Evolutionary conservation across 2,888 invertebrate genomes (phyloP), one percentile per base, ranked within the genome.

Genomic region (Hyppa rectilinea): DNA sequence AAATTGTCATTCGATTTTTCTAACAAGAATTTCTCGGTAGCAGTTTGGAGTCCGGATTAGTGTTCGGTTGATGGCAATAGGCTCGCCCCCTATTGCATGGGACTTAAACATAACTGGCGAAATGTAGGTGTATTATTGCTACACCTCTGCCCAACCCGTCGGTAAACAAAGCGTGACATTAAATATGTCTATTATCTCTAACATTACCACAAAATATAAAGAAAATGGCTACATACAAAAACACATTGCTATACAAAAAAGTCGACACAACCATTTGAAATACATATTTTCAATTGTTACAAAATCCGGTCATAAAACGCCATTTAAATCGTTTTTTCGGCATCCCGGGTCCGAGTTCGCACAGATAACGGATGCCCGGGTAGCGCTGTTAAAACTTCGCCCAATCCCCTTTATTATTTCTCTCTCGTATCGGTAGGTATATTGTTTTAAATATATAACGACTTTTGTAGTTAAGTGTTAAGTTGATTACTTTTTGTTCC

Each of bases 391-490:
- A 68, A 81, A 78, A 79, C 47, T 78, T 75, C 17, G n/a, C 0
- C 50, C 38, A 67, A 50, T 55, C 40, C 53, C 26, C 4, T 61
- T 47, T 55, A 52, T 60, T 64, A 65, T 52, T 67, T 79, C n/a
- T 53, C 45, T 58, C 56, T 34, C 31, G 26, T 52, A 31, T 55
- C 14, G 43, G 43, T 5, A 55, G 43, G 43, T 5, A 55, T 61
- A 77, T 52, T 76, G 31, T 65, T 78, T 71, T 62, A 62, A 64
- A 78, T 70, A 59, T 55, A 38, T n/a, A n/a, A n/a, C 36, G 55
- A 17, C 36, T 71, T 65, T 34, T 10, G 26, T 26, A 20, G 31
- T 66, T 40, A 73, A 23, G 45, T 58, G 38, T 29, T 20, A 58
- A 49, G 29, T 23, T 58, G 14, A 43, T 67, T 53, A 43, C 23